Evolutionary conservation across 2,113 vertebrate genomes (phyloP), one percentile per base, ranked within the genome.

Genomic region (Aptenodytes forsteri): DNA sequence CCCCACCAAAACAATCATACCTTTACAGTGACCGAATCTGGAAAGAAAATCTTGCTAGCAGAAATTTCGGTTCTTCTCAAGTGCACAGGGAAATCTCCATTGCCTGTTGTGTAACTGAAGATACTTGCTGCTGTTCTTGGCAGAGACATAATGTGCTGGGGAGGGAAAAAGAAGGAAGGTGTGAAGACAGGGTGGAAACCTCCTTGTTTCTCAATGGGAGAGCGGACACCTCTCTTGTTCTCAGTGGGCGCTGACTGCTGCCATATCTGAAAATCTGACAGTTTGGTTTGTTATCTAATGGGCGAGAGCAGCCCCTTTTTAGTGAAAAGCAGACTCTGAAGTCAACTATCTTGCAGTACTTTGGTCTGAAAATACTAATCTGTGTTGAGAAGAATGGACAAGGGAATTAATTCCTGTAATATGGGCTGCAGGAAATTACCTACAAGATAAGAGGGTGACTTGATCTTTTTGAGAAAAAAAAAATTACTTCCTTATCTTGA

Each of bases 381-480:
- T 70, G 15, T 18, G 50, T 62, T 66, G 66, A 94, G 79, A 81
- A 85, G 93, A 91, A 87, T 76, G 91, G 77, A 65, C 3, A 6
- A 76, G 77, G 46, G 95, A 95, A 94, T 95, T 80, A 93, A 87
- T 52, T 89, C 89, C 67, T 80, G 46, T 88, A 95, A 90, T 77
- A 52, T 12, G 62, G 78, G 66, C 94, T 94, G 30, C 50, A 95
- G 81, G 83, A 90, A 97, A 96, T 93, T 91, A 93, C 84, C 70
- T 93, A 16, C 78, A 59, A 95, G 93, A 95, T 97, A 97, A 96
- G 87, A 94, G 42, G 29, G 59, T 70, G 82, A 87, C 89, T 95
- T 81, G 96, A 96, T 95, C 89, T 93, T 88, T 88, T 70, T 27
- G 66, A 83, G 82, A 18, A 78, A 82, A 54, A 52, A 46, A 80